These are phyloP conservation scores for Microcebus jonahi DNA, from an alignment of 2,113 vertebrate species.

Conservation along the genomic window DNA sequence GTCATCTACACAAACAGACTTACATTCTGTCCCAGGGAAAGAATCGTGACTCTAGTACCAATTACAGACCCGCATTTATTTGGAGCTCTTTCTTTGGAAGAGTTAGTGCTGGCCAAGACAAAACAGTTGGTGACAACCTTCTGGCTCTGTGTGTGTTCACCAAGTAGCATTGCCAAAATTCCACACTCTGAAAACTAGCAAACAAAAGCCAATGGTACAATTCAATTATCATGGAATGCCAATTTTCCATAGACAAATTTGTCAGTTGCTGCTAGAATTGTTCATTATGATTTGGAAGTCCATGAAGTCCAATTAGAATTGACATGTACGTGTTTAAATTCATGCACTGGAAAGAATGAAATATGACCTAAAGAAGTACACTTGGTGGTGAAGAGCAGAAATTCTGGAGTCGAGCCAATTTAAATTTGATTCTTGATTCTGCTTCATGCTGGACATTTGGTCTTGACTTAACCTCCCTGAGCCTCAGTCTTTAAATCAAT, in stretches of 20 bases:
- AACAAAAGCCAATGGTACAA: neutral
- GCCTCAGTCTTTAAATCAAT: neutral
- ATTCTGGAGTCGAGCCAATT: neutral
- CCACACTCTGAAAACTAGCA: slow-evolving; percentile 27
- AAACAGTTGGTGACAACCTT: neutral
- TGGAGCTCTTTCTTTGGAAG: neutral
- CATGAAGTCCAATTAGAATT: neutral
- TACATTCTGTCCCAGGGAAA: neutral
- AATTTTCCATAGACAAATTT: slow-evolving; percentile 17
- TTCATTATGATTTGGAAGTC: neutral
- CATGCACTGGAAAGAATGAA: neutral
- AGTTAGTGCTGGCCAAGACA: neutral
- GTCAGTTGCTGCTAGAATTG: neutral
- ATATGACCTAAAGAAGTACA: neutral
- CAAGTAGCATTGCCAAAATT: slow-evolving; percentile 30
- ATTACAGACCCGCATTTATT: neutral
- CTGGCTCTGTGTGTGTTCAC: neutral
- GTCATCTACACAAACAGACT: neutral
- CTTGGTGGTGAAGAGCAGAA: neutral
- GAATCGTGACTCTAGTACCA: neutral
- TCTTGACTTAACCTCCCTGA: neutral
- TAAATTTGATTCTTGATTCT: neutral
- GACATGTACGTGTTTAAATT: neutral
- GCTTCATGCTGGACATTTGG: neutral
- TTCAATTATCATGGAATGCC: neutral